Evolutionary conservation across 2,888 invertebrate species (phyloP), one percentile per base, ranked within the genome.

Genomic region (Drosophila atroscutellata): DNA sequence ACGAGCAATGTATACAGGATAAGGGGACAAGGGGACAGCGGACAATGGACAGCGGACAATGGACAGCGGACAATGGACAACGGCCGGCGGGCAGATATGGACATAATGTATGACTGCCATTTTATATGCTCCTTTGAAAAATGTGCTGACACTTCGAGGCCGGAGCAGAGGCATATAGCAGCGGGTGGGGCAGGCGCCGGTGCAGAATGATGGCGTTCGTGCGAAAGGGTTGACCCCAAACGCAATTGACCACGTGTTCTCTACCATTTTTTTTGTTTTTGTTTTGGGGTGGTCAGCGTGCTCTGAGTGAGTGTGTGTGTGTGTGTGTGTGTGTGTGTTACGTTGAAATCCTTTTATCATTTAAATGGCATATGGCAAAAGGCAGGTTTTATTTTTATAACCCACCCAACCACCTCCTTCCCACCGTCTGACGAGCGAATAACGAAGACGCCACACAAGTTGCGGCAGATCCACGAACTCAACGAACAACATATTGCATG

Each of bases 181-280:
- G n/a, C 59, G 32, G 37, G 24, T 52, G 24, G 32, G 62, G 24
- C 54, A 50, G 71, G 66, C 56, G 60, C 50, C 62, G 55, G 60
- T 52, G 70, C 63, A 73, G 67, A 87, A 77, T 89, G 82, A 87
- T 90, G 88, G 87, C 89, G 67, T 73, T 80, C 90, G 90, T 87
- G 89, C 77, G 75, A 88, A 88, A 88, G 90, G 90, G 90, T 86
- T 87, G 91, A 89, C 91, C 89, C 90, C 90, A 86, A 91, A 77
- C 87, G 90, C 89, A 91, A 91, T 91, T 90, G 89, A 89, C 91
- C 89, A 88, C 87, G 83, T 90, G 86, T 83, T 81, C 81, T 74
- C 76, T 74, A 75, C 84, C 83, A 60, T 80, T 67, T 77, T 54
- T 51, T 72, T 62, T 71, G 50, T 55, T 59, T 37, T n/a, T 9